Evolutionary conservation across 2,113 vertebrate genomes (phyloP), one percentile per base, ranked within the genome.

Genomic region (Dasyornis broadbenti): DNA sequence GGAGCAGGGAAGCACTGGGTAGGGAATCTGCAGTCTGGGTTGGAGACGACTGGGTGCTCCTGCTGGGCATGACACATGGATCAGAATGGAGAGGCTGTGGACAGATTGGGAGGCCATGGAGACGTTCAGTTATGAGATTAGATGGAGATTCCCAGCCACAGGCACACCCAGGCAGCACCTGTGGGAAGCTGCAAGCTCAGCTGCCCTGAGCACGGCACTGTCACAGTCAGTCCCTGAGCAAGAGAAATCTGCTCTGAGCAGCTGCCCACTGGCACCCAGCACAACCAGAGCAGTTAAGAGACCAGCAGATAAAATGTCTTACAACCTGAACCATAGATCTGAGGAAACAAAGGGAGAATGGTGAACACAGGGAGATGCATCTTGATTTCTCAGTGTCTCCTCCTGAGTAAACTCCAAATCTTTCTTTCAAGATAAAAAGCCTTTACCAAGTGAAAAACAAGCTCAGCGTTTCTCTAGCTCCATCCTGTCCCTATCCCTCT

Each of bases 21-120:
- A 22, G 8, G 50, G 70, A 69, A 82, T 5, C 8, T 1, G 2
- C n/a, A 63, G 16, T 3, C 3, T 0, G 1, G 35, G 27, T 4
- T 35, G 73, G 65, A 65, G 33, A 45, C 59, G 10, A 0, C 15
- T 8, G 63, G 27, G 18, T 31, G 35, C 0, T 81, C 66, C 68
- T 0, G 0, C 44, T 0, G 0, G 53, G 72, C 45, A 45, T 0
- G 3, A n/a, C 50, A 17, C 5, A 1, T 0, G 2, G 39, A n/a
- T 13, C 0, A 0, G 50, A 53, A 31, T 0, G 0, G 17, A 64
- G 63, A 60, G 24, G 63, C 50, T 76, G 45, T 0, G 16, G 35
- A 59, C 1, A 24, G 54, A 39, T 0, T 17, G 20, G 69, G 77
- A 88, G 45, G 27, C 33, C 49, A 23, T 0, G 1, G 49, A 61